Conservation (phyloP, 1,140 invertebrate species). For the Mercenaria mercenaria region DNA sequence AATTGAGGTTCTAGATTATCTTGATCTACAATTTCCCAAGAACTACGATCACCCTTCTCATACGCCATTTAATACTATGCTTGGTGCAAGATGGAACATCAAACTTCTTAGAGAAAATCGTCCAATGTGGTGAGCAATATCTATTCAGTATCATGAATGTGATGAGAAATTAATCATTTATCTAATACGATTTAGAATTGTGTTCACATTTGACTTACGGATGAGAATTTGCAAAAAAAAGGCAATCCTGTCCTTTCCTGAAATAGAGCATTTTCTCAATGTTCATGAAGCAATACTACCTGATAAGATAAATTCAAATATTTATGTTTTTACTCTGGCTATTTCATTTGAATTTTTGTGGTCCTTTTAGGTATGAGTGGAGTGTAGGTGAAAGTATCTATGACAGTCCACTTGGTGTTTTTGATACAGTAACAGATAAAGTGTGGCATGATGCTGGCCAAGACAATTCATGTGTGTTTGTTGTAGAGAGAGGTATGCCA, state of each 20-base stretch:
- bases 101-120: background rate
- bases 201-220: too few species aligned
- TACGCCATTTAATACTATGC: background rate
- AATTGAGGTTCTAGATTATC: background rate
- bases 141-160: background rate
- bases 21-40: background rate
- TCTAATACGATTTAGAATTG: too few species aligned
- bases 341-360: background rate
- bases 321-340: background rate
- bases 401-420: constrained; percentile 35
- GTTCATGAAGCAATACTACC: too few species aligned
- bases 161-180: background rate
- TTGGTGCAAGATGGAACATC: background rate
- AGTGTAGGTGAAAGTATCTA: constrained; percentile 35
- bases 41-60: background rate
- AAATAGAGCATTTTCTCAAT: too few species aligned
- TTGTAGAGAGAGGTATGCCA: background rate
- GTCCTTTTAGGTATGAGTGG: constrained; percentile 57
- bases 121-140: background rate
- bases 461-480: background rate
- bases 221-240: too few species aligned
- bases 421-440: constrained; percentile 23
- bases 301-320: background rate
- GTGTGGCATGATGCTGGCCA: constrained; percentile 56
- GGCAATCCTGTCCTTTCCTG: too few species aligned